A percentile compares a stretch with the other conserved stretches of the same genome.
Evolutionary conservation across 2,797 vertebrate genomes (phyloP).

Genomic region (Acanthurus lineatus): DNA sequence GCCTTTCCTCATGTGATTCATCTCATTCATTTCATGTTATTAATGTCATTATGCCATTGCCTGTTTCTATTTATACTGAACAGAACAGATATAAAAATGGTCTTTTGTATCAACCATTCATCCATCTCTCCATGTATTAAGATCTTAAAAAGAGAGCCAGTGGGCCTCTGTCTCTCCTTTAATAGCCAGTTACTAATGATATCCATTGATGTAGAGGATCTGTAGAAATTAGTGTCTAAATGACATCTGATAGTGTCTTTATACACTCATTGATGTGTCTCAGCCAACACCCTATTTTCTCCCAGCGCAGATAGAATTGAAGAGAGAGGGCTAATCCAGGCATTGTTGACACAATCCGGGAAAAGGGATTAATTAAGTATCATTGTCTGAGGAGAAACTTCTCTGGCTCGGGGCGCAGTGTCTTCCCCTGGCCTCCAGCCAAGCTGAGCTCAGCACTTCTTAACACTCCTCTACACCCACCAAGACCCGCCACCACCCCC

Average conservation of each 20-base stretch:
- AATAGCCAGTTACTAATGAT: constrained; percentile 46
- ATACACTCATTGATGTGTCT: constrained; percentile 60
- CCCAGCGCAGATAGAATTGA: constrained; percentile 60
- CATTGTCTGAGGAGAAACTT: constrained; percentile 84
- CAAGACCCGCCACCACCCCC: not conserved
- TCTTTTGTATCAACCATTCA: constrained; percentile 40
- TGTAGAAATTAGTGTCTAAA: constrained; percentile 61
- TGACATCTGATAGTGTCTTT: constrained; percentile 62
- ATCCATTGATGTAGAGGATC: constrained; percentile 56
- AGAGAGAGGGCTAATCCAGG: constrained; percentile 81
- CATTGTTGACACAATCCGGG: constrained; percentile 84
- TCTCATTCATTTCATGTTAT: constrained; percentile 47
- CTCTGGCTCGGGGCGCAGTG: constrained; percentile 69
- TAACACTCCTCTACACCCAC: constrained; percentile 46
- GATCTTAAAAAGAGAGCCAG: constrained; percentile 29
- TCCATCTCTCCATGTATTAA: constrained; percentile 19
- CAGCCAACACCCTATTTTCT: constrained; percentile 53
- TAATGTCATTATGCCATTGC: constrained; percentile 40
- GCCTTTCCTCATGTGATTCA: constrained; percentile 31
- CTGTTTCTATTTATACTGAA: constrained; percentile 45
- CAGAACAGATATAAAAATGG: constrained; percentile 43
- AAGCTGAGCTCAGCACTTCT: constrained; percentile 85
- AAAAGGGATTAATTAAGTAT: constrained; percentile 86
- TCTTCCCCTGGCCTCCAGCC: constrained; percentile 80
- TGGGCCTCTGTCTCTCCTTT: constrained; percentile 38